Evolutionary conservation across 2,888 invertebrate species (phyloP).

Genomic region (Branchellion lobata): DNA sequence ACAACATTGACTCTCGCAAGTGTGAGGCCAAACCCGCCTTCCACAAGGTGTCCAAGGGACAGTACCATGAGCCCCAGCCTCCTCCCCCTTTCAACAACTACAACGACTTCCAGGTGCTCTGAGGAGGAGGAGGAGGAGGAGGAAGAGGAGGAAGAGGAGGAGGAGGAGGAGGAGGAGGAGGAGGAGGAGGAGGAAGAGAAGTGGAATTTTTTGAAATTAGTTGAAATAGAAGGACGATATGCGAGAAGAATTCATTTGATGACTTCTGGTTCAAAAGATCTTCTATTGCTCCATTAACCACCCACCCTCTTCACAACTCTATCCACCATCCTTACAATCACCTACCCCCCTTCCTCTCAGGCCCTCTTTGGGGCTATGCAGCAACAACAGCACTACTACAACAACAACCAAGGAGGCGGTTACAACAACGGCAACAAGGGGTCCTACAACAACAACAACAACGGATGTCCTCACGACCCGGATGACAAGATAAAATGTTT

Average conservation of each 20-base stretch:
- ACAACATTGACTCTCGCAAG: constrained; percentile 73
- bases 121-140: too few relatives aligned
- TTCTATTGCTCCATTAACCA: too few relatives aligned
- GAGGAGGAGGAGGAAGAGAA: not conserved
- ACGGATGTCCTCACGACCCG: not conserved
- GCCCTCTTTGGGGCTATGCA: not conserved
- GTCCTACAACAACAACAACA: not conserved
- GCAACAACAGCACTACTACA: constrained; percentile 13
- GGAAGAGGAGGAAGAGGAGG: constrained; percentile 8
- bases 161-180: constrained; percentile 1
- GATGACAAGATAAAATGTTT: not conserved
- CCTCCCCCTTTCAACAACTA: not conserved
- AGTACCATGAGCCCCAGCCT: not conserved
- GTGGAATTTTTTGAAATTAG: too few relatives aligned
- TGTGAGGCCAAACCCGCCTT: constrained; percentile 90
- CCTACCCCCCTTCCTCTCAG: not conserved
- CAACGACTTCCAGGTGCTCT: not conserved
- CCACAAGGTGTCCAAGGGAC: constrained; percentile 73
- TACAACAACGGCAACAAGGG: not conserved
- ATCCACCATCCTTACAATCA: not conserved
- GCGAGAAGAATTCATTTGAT: too few relatives aligned
- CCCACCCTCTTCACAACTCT: not conserved
- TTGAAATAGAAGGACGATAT: too few relatives aligned
- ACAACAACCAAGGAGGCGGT: not conserved
- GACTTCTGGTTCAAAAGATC: too few relatives aligned